Percentiles rank a stretch among this genome's conserved stretches.
Evolutionary conservation across 2,888 invertebrate species (phyloP).

Genomic region (Metopia argyrocephala): DNA sequence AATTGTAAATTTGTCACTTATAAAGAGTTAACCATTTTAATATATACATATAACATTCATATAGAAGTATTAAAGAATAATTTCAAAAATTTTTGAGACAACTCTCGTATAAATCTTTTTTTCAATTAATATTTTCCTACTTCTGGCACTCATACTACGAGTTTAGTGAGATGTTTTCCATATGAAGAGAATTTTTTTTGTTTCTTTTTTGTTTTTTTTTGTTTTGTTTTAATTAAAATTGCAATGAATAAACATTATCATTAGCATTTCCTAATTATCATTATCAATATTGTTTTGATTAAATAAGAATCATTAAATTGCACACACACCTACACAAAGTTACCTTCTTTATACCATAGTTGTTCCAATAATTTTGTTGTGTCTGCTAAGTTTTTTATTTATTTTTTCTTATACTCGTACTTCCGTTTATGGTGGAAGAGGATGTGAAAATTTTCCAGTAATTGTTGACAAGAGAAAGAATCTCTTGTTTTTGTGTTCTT

Average conservation of each 20-base stretch:
- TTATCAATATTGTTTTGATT: neutral
- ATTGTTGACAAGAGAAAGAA: neutral
- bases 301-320: neutral
- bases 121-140: neutral
- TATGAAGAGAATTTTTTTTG: too few species aligned
- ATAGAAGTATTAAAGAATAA: too few species aligned
- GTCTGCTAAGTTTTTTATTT: neutral
- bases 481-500: neutral
- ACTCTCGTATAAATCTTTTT: neutral
- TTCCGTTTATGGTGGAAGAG: neutral
- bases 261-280: neutral
- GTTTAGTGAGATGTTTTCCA: neutral
- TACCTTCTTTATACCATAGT: too few species aligned
- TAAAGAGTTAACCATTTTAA: too few species aligned
- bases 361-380: slow-evolving; percentile 11
- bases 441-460: neutral
- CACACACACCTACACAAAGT: neutral
- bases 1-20: too few species aligned
- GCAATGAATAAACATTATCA: slow-evolving; percentile 22
- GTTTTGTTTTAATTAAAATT: slow-evolving; percentile 41
- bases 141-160: neutral
- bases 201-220: too few species aligned
- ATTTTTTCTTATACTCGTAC: too few species aligned
- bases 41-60: too few species aligned
- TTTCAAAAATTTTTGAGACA: too few species aligned